Evolutionary conservation across 2,888 invertebrate species (phyloP).

Genomic region (Ormyrus pomaceus): DNA sequence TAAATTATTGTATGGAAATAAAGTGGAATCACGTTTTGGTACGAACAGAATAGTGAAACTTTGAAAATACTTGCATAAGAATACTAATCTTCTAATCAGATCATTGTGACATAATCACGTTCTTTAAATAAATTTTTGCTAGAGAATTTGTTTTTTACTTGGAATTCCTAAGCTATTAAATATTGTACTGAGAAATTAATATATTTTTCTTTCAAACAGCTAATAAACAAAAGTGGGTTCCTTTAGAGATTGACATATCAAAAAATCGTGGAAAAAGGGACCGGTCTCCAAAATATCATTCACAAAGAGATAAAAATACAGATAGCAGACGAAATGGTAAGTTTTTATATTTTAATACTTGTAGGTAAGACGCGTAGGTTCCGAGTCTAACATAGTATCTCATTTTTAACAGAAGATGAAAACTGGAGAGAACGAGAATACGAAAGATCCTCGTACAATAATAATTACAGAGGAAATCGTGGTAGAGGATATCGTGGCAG

Average conservation of each 20-base stretch:
- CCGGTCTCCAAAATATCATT: constrained; percentile 76
- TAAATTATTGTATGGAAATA: too few species aligned
- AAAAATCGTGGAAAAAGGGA: constrained; percentile 83
- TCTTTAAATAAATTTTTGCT: too few species aligned
- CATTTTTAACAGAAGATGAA: constrained; percentile 65
- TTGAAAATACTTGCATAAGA: too few species aligned
- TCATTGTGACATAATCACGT: too few species aligned
- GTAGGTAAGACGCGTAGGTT: not conserved
- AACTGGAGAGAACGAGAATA: constrained; percentile 70
- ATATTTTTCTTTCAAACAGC: constrained; percentile 64
- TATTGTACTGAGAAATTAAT: too few species aligned
- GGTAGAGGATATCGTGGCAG: constrained; percentile 73
- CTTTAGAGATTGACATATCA: constrained; percentile 90
- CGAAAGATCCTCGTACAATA: constrained; percentile 68
- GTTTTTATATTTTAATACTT: not conserved
- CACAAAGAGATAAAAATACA: constrained; percentile 71
- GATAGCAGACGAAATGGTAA: constrained; percentile 63
- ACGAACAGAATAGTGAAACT: too few species aligned
- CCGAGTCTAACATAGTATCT: not conserved
- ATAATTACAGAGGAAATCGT: constrained; percentile 57
- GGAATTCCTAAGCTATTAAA: too few species aligned
- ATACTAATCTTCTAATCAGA: too few species aligned
- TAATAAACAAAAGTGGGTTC: constrained; percentile 91
- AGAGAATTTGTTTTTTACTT: too few species aligned
- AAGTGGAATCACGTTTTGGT: too few species aligned